Percentiles rank a stretch among this genome's conserved stretches.
Conservation (phyloP, 2,797 vertebrate species). For the Coracias cyanogaster region DNA sequence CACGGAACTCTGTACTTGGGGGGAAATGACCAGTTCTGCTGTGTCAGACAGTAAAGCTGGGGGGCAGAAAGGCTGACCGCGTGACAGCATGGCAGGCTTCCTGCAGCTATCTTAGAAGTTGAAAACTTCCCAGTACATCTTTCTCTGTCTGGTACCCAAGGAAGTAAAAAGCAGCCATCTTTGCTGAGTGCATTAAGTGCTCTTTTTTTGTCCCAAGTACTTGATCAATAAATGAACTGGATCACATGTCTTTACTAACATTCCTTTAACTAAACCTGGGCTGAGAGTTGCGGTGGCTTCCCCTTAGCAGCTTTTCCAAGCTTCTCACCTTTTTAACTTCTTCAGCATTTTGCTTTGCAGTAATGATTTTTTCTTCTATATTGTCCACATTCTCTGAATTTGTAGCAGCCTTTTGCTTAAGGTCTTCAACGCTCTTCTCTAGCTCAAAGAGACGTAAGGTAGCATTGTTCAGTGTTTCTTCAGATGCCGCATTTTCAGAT, state of each 20-base stretch:
- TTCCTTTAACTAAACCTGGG: neutral
- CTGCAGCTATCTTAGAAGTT: neutral
- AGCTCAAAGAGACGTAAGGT: slow-evolving; percentile 87
- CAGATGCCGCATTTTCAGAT: slow-evolving; percentile 89
- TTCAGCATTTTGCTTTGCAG: slow-evolving; percentile 81
- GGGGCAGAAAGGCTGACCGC: neutral
- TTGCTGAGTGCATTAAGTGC: neutral
- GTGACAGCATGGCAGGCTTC: neutral
- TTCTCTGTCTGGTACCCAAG: neutral
- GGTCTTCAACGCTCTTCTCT: slow-evolving; percentile 84
- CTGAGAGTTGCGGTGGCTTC: neutral
- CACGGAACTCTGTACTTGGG: neutral
- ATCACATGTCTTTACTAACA: neutral
- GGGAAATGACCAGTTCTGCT: neutral
- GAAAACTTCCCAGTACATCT: neutral
- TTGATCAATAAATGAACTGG: neutral
- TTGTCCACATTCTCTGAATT: slow-evolving; percentile 76
- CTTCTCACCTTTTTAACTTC: slow-evolving; percentile 86
- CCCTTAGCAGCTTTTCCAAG: neutral
- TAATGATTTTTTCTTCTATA: slow-evolving; percentile 80
- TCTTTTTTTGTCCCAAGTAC: neutral
- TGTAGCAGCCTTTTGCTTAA: slow-evolving; percentile 84
- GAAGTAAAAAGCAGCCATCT: neutral
- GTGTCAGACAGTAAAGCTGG: neutral
- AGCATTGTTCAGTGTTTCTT: slow-evolving; percentile 88